Evolutionary conservation across 2,888 invertebrate species (phyloP).

Genomic region (Sabatieria punctata): DNA sequence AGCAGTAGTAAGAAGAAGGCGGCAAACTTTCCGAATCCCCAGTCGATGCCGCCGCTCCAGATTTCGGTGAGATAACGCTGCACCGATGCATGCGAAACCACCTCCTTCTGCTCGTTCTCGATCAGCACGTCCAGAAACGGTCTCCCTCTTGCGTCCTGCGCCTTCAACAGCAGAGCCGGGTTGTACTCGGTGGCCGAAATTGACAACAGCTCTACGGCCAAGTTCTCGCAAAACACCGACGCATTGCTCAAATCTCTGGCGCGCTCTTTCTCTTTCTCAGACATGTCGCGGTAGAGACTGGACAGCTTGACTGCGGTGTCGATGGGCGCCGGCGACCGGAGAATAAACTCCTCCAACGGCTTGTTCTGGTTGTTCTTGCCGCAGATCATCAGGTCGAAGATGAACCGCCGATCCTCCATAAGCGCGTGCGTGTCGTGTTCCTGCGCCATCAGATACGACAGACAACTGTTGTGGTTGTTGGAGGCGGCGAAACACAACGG

Average conservation of each 20-base stretch:
- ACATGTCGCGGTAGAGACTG: conserved; percentile 51
- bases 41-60: conserved; percentile 89
- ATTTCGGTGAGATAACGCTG: conserved; percentile 53
- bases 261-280: conserved; percentile 51
- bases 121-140: conserved; percentile 58
- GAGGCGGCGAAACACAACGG: conserved; percentile 97
- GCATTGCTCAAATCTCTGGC: conserved; percentile 88
- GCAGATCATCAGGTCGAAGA: conserved; percentile 19
- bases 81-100: conserved; percentile 29
- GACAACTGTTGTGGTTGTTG: conserved; percentile 83
- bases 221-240: conserved; percentile 84
- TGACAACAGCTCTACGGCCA: conserved; percentile 89
- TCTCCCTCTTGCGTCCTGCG: conserved; percentile 78
- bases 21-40: conserved; percentile 87
- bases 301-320: conserved; percentile 96
- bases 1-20: conserved; percentile 79
- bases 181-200: conserved; percentile 44
- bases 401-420: conserved; percentile 65
- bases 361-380: conserved; percentile 60
- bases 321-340: conserved; percentile 97
- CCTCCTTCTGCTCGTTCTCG: conserved; percentile 93
- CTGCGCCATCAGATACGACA: conserved; percentile 85
- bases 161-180: conserved; percentile 78
- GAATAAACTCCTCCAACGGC: conserved; percentile 88
- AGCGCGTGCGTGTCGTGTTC: conserved; percentile 91